Evolutionary conservation across 2,113 vertebrate genomes (phyloP).

Genomic region (Aramus guarauna): DNA sequence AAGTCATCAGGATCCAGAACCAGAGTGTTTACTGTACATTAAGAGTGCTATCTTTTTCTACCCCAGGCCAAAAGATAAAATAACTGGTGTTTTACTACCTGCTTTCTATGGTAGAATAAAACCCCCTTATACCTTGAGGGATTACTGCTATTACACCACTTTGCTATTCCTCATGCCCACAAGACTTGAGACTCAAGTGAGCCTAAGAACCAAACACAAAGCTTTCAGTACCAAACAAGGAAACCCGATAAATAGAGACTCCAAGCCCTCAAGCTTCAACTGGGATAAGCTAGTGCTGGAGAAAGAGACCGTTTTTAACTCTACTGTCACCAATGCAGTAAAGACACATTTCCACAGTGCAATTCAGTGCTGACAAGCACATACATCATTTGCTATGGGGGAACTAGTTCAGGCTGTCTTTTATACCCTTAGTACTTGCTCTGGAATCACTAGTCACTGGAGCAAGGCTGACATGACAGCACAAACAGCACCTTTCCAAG

Average conservation of each 20-base stretch:
- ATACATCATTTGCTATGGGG: neutral
- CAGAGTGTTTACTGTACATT: neutral
- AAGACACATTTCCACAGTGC: neutral
- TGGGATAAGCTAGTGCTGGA: neutral
- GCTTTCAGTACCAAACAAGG: neutral
- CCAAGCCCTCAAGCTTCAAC: neutral
- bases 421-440: neutral
- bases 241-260: neutral
- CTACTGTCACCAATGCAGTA: neutral
- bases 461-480: neutral
- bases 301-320: neutral
- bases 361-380: neutral
- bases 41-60: neutral
- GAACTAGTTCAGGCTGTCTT: neutral
- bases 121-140: fast-evolving
- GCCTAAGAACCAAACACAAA: neutral
- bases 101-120: neutral
- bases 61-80: neutral
- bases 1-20: neutral
- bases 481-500: neutral
- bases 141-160: neutral
- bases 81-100: neutral
- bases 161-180: neutral
- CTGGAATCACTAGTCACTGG: neutral
- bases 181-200: neutral